These are phyloP conservation scores for Betta splendens DNA, from an alignment of 2,797 vertebrate species.

Conservation along the genomic window DNA sequence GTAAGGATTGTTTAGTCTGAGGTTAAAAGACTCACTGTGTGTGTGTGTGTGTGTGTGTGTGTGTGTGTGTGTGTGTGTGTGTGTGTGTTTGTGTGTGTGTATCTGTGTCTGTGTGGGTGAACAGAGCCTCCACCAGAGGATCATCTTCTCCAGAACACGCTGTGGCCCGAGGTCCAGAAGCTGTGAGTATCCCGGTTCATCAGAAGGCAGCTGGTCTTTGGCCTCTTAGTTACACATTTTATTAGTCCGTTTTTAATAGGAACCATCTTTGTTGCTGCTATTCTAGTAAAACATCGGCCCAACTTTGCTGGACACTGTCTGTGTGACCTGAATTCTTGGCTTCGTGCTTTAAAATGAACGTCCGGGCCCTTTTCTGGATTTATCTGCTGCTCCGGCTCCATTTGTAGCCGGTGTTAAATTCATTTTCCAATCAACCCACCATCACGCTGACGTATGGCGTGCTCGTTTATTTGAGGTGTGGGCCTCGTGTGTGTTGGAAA, in stretches of 20 bases:
- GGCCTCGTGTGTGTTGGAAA: constrained; percentile 44
- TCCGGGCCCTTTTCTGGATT: constrained; percentile 11
- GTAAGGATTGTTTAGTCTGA: constrained; percentile 22
- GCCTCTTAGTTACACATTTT: too few species aligned
- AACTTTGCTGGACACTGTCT: too few species aligned
- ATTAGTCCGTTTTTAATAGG: too few species aligned
- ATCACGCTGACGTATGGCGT: constrained; percentile 59
- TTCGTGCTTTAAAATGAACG: constrained; percentile 43
- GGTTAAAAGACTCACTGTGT: constrained; percentile 14
- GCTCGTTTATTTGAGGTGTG: constrained; percentile 31
- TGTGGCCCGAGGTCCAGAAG: constrained; percentile 98
- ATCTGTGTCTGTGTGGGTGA: constrained; percentile 11
- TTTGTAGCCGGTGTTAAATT: constrained; percentile 65
- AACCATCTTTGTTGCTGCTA: too few species aligned
- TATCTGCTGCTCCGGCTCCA: constrained; percentile 34
- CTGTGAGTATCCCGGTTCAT: constrained; percentile 86
- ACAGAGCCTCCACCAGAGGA: constrained; percentile 95
- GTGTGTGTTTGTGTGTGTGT: constrained; percentile 22
- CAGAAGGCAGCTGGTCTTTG: background rate
- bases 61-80: constrained; percentile 19
- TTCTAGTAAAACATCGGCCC: too few species aligned
- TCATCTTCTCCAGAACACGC: constrained; percentile 95
- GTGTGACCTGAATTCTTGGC: too few species aligned
- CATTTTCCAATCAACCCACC: constrained; percentile 63
- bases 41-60: constrained; percentile 20